A percentile compares a stretch with the other conserved stretches of the same genome.
These are phyloP conservation scores for Formica exsecta DNA, from an alignment of 1,140 invertebrate genomes.

Conservation along the genomic window DNA sequence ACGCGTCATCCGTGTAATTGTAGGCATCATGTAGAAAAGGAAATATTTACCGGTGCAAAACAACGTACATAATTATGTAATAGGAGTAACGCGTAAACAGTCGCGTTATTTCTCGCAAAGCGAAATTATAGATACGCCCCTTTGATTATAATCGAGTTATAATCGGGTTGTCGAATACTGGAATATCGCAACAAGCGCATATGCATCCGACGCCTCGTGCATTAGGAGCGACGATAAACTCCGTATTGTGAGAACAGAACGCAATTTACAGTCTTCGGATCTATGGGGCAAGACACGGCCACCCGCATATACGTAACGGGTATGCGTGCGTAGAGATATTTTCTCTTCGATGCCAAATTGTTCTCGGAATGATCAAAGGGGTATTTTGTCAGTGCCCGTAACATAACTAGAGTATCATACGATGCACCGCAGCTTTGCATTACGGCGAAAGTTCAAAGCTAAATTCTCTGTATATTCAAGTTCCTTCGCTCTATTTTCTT, in stretches of 20 bases:
- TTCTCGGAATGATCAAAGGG: neutral
- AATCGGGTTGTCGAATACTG: neutral
- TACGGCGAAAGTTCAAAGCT: neutral
- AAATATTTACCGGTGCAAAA: constrained; percentile 5
- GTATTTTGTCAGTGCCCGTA: neutral
- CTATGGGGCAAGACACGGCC: neutral
- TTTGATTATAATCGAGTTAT: constrained; percentile 25
- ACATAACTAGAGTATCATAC: neutral
- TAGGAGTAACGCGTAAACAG: constrained; percentile 5
- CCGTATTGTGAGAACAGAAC: neutral
- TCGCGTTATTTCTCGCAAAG: neutral
- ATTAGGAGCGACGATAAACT: constrained; percentile 9
- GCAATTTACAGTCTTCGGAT: constrained; percentile 15
- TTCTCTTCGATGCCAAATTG: neutral
- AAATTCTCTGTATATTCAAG: neutral
- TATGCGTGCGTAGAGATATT: neutral
- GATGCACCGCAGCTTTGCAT: neutral
- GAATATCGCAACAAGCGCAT: neutral
- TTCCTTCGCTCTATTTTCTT: neutral
- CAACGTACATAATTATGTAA: neutral
- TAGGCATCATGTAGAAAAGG: neutral
- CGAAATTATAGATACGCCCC: constrained; percentile 5
- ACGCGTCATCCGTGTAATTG: neutral
- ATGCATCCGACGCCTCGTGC: neutral
- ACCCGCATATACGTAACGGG: neutral